A percentile compares a stretch with the other conserved stretches of the same genome.
phyloP scores from a whole-genome alignment of 2,797 vertebrate species.

The Microtus californicus region DNA sequence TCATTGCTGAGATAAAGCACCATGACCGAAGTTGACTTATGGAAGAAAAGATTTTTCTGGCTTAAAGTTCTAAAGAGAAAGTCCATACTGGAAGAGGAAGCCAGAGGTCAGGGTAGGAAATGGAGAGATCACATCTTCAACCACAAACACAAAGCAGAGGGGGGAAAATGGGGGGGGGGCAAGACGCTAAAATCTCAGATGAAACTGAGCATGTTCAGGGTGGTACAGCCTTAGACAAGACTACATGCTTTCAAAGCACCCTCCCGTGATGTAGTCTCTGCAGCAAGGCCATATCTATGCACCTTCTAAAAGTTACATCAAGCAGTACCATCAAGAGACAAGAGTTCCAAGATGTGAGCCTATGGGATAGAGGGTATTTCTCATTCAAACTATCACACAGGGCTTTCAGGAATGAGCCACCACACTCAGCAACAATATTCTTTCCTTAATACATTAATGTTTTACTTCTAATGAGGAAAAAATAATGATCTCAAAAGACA shows the following conservation, averaged over 20 bases:
- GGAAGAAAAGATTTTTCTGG: background rate
- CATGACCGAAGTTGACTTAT: background rate
- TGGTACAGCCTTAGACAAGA: background rate
- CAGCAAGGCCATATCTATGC: no score
- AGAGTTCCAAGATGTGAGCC: no score
- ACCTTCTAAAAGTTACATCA: background rate
- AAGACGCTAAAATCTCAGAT: background rate
- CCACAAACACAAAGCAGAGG: no score
- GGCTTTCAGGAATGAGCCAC: background rate
- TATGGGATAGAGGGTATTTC: background rate
- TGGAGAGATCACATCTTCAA: background rate
- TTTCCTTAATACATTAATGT: background rate
- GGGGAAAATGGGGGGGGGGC: no score
- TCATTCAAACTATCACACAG: background rate
- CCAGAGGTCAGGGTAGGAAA: background rate
- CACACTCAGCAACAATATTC: background rate
- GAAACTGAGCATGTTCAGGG: background rate
- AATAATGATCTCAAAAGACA: slow-evolving; percentile 27
- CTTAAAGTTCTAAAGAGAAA: background rate
- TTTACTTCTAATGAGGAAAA: slow-evolving; percentile 44
- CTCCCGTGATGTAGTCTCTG: background rate
- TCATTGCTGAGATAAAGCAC: background rate
- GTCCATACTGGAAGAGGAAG: background rate
- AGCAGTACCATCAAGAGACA: background rate
- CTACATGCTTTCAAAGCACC: background rate